phyloP scores from a whole-genome alignment of 2,797 vertebrate genomes.

The Chaetodon trifasciatus region DNA sequence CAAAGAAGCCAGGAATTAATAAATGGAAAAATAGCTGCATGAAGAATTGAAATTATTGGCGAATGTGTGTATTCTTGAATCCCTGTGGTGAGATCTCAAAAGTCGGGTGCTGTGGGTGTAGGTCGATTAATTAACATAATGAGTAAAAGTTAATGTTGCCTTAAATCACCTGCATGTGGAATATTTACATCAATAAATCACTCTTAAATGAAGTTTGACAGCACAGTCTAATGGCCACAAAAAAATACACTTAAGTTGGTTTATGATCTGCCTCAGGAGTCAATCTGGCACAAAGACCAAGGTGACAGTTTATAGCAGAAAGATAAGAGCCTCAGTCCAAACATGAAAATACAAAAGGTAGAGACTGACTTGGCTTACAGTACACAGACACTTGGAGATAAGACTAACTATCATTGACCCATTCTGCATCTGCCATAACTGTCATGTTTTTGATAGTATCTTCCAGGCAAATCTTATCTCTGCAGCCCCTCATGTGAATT shows the following conservation, averaged over 20 bases:
- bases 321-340: not conserved
- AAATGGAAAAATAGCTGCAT: not conserved
- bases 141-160: constrained; percentile 29
- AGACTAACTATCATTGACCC: not conserved
- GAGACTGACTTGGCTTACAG: constrained; percentile 1
- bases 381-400: constrained; percentile 6
- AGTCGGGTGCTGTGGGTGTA: not conserved
- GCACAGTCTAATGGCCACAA: constrained; percentile 2
- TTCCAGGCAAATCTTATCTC: not conserved
- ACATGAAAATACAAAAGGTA: not conserved
- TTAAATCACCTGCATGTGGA: constrained; percentile 31
- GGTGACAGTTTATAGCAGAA: constrained; percentile 1
- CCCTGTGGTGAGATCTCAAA: not conserved
- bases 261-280: not conserved
- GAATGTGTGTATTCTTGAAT: not conserved
- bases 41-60: not conserved
- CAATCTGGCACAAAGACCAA: constrained; percentile 15
- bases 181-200: constrained; percentile 30
- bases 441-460: constrained; percentile 11
- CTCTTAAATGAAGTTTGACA: constrained; percentile 31
- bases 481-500: not conserved
- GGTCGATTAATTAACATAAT: constrained; percentile 15
- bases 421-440: not conserved
- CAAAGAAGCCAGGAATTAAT: not conserved
- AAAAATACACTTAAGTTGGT: not conserved